Conservation (phyloP, 1,140 invertebrate species). For the Papilio aristodemus region DNA sequence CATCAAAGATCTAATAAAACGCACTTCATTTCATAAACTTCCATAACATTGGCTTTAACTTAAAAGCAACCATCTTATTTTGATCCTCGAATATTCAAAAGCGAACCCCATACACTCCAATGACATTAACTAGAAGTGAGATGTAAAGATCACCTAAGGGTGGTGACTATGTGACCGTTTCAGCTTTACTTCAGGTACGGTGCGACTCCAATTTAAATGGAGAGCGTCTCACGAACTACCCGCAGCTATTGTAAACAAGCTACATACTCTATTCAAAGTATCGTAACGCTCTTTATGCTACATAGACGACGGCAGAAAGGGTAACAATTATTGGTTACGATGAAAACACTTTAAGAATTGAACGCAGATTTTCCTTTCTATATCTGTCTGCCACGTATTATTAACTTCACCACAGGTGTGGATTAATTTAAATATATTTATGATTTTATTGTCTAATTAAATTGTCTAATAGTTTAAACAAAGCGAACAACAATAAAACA, state of each 20-base stretch:
- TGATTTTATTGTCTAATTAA: not conserved
- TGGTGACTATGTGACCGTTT: slow-evolving; percentile 52
- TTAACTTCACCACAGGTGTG: too few species aligned
- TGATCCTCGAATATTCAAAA: slow-evolving; percentile 49
- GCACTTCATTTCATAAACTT: slow-evolving; percentile 69
- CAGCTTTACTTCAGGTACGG: slow-evolving; percentile 56
- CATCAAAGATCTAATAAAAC: slow-evolving; percentile 70
- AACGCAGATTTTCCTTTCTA: slow-evolving; percentile 47
- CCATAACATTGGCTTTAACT: slow-evolving; percentile 56
- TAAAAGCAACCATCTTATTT: slow-evolving; percentile 49
- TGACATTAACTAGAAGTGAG: slow-evolving; percentile 35
- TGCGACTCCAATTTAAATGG: slow-evolving; percentile 66
- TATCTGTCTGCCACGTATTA: too few species aligned
- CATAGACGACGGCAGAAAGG: slow-evolving; percentile 59
- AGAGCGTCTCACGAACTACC: slow-evolving; percentile 64
- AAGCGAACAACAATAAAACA: slow-evolving; percentile 46
- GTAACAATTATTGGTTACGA: slow-evolving; percentile 47
- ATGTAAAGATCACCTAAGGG: slow-evolving; percentile 45
- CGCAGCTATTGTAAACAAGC: slow-evolving; percentile 68
- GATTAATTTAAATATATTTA: too few species aligned
- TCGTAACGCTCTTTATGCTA: slow-evolving; percentile 61
- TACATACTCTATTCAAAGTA: slow-evolving; percentile 66
- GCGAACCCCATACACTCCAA: slow-evolving; percentile 35
- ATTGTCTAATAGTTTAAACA: slow-evolving; percentile 2
- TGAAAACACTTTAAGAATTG: slow-evolving; percentile 45